Evolutionary conservation across 1,140 invertebrate genomes (phyloP).

Genomic region (Drosophila asahinai): DNA sequence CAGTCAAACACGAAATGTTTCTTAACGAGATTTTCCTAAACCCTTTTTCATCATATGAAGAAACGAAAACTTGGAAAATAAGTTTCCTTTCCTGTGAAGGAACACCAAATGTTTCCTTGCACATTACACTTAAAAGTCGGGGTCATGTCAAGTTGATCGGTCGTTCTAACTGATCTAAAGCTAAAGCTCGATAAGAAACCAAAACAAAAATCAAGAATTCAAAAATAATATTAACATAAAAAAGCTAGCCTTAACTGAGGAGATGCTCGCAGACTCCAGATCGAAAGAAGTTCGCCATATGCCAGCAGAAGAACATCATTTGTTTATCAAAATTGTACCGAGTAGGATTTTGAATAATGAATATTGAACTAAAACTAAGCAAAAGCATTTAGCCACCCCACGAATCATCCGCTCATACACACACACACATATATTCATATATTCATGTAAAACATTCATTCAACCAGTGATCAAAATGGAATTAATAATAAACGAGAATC

Average conservation of each 20-base stretch:
- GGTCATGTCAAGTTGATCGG: constrained; percentile 26
- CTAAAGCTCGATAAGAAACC: constrained; percentile 60
- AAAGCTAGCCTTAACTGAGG: constrained; percentile 57
- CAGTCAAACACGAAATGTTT: neutral
- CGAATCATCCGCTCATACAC: too few relatives aligned
- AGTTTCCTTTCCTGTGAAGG: neutral
- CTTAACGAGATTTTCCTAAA: constrained; percentile 2
- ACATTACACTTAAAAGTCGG: constrained; percentile 23
- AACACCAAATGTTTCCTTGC: constrained; percentile 57
- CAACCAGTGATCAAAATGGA: constrained; percentile 24
- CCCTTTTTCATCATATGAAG: neutral
- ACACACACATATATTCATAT: neutral
- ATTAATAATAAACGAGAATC: constrained; percentile 28
- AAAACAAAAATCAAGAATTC: constrained; percentile 36
- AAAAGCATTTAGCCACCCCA: constrained; percentile 59
- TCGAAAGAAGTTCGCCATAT: constrained; percentile 6
- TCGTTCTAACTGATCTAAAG: constrained; percentile 64
- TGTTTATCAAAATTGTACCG: constrained; percentile 72
- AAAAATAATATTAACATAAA: constrained; percentile 29
- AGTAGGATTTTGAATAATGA: constrained; percentile 66
- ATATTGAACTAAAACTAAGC: constrained; percentile 68
- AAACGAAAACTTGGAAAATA: neutral
- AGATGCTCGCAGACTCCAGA: constrained; percentile 16
- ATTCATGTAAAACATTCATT: constrained; percentile 29
- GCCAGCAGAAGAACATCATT: constrained; percentile 30